Conservation (phyloP, 2,113 vertebrate genomes). For the Polyodon spathula region DNA sequence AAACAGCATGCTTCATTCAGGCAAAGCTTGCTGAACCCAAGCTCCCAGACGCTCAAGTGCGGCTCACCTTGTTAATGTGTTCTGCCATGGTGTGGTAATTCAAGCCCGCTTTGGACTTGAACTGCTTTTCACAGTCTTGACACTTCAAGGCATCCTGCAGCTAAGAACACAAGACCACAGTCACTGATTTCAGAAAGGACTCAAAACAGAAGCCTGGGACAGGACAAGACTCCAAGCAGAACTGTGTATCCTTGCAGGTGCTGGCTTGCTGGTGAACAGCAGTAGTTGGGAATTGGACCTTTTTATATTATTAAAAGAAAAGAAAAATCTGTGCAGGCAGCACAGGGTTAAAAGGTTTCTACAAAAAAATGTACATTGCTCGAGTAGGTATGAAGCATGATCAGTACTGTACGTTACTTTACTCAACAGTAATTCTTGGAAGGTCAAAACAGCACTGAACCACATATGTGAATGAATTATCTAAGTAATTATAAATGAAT, state of each 20-base stretch:
- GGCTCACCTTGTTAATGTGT: conserved; percentile 80
- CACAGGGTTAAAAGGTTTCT: too few species aligned
- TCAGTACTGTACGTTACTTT: too few species aligned
- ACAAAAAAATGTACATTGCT: too few species aligned
- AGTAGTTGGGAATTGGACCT: neutral
- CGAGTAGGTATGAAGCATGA: too few species aligned
- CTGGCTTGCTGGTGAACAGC: neutral
- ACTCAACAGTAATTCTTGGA: too few species aligned
- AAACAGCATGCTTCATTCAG: too few species aligned
- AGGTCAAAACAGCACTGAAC: too few species aligned
- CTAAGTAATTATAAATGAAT: too few species aligned
- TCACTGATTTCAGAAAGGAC: neutral
- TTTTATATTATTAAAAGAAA: neutral
- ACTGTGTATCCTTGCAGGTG: neutral
- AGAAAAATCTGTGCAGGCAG: neutral
- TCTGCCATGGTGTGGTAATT: conserved; percentile 96
- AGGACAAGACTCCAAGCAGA: neutral
- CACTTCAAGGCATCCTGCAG: conserved; percentile 92
- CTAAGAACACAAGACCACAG: conserved; percentile 41
- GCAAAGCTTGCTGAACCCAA: too few species aligned
- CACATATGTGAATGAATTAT: too few species aligned
- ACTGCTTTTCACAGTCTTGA: conserved; percentile 92
- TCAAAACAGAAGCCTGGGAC: too few species aligned
- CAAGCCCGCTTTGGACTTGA: conserved; percentile 93
- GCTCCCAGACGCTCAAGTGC: too few species aligned